phyloP scores from a whole-genome alignment of 2,113 vertebrate species.

The Agelaius tricolor region DNA sequence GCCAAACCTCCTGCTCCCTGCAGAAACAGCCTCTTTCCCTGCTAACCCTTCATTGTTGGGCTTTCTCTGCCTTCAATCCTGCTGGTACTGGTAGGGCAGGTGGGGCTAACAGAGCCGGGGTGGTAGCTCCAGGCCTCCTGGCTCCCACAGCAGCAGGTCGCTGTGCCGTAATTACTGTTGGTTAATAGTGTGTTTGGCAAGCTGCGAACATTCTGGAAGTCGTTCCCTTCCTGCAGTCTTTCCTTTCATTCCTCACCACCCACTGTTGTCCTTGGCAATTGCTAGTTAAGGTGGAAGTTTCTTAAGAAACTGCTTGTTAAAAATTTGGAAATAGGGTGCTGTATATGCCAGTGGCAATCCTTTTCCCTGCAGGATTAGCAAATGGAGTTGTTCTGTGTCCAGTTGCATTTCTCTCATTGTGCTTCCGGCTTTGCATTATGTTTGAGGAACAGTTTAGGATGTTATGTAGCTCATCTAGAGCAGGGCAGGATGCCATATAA shows the following conservation, averaged over 20 bases:
- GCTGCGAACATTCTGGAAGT: neutral
- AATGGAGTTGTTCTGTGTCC: neutral
- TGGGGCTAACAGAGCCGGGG: neutral
- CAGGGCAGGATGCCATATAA: neutral
- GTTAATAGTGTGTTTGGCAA: slow-evolving; percentile 19
- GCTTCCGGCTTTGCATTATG: neutral
- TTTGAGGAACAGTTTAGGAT: neutral
- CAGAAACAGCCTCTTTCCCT: neutral
- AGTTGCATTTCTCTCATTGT: neutral
- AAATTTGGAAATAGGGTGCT: slow-evolving; percentile 13
- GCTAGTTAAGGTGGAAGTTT: slow-evolving; percentile 44
- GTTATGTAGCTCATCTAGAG: neutral
- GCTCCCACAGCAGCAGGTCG: neutral
- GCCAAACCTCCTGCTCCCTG: neutral
- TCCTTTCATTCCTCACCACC: slow-evolving; percentile 42
- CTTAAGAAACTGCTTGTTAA: slow-evolving; percentile 50
- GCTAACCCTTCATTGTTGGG: neutral
- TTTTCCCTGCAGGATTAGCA: slow-evolving; percentile 18
- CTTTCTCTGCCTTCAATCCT: slow-evolving; percentile 22
- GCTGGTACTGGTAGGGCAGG: slow-evolving; percentile 27
- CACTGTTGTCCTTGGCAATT: slow-evolving; percentile 15
- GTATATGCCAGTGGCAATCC: neutral
- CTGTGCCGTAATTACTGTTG: neutral
- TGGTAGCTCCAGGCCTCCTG: neutral
- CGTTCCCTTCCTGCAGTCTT: neutral